phyloP scores from a whole-genome alignment of 1,140 invertebrate genomes.

The Drosophila mojavensis region DNA sequence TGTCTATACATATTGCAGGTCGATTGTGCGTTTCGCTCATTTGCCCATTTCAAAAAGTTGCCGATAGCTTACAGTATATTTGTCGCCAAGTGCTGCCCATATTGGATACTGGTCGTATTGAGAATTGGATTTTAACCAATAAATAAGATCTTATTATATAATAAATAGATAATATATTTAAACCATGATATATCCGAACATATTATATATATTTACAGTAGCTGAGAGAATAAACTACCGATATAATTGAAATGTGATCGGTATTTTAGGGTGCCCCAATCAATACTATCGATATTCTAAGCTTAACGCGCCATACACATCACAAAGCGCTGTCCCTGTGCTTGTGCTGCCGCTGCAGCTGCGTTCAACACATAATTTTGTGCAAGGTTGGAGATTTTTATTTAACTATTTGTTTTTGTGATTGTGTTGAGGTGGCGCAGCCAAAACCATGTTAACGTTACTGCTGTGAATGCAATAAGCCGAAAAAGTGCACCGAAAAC shows the following conservation, averaged over 20 bases:
- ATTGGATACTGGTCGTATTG: too few relatives aligned
- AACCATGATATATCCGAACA: too few relatives aligned
- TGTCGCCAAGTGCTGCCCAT: too few relatives aligned
- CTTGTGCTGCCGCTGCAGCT: conserved; percentile 35
- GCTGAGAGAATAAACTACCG: neutral
- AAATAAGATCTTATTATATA: too few relatives aligned
- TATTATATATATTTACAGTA: neutral
- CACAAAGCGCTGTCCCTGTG: conserved; percentile 24
- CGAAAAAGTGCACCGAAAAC: neutral
- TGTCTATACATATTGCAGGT: too few relatives aligned
- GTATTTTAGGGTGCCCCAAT: neutral
- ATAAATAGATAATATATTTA: too few relatives aligned
- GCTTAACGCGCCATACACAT: conserved; percentile 28
- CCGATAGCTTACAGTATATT: too few relatives aligned
- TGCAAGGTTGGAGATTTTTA: conserved; percentile 25
- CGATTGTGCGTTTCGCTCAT: too few relatives aligned
- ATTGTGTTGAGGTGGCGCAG: conserved; percentile 9
- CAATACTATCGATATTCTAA: conserved; percentile 9
- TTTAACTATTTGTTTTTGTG: conserved; percentile 32
- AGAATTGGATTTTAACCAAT: too few relatives aligned
- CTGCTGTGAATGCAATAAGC: conserved; percentile 18
- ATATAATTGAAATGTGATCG: neutral
- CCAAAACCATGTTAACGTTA: conserved; percentile 20
- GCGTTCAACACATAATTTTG: conserved; percentile 20
- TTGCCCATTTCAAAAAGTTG: too few relatives aligned